Evolutionary conservation across 2,797 vertebrate species (phyloP).

Genomic region (Anas acuta): DNA sequence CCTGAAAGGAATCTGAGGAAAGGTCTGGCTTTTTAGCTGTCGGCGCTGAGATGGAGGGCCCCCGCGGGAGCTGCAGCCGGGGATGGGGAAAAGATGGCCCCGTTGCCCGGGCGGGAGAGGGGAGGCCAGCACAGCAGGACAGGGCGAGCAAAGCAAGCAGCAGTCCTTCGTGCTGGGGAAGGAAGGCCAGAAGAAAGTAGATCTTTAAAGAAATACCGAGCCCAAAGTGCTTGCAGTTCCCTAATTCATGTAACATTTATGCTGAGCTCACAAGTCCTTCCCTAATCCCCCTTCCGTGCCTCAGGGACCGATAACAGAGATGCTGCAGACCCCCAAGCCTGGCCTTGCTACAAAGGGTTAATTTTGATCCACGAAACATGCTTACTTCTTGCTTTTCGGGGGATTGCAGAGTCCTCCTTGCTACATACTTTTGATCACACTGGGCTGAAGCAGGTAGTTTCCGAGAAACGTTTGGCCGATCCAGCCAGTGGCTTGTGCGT

Average conservation of each 20-base stretch:
- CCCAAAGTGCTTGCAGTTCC: neutral
- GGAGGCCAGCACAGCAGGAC: too few relatives aligned
- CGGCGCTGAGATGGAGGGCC: neutral
- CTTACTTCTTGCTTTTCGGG: neutral
- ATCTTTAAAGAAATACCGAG: neutral
- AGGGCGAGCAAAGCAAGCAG: rapidly evolving
- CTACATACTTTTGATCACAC: neutral
- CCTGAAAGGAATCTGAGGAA: neutral
- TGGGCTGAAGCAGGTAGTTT: neutral
- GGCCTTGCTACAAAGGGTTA: neutral
- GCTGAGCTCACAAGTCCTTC: neutral
- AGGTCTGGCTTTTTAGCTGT: neutral
- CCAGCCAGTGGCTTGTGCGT: neutral
- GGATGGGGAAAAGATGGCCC: neutral
- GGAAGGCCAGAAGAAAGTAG: rapidly evolving
- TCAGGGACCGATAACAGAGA: neutral
- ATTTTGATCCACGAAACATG: neutral
- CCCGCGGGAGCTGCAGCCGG: rapidly evolving
- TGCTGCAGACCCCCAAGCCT: neutral
- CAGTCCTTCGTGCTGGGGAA: neutral
- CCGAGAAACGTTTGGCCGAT: neutral
- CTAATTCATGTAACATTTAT: neutral
- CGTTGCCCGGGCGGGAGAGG: too few relatives aligned
- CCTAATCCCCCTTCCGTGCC: neutral
- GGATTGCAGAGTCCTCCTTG: rapidly evolving